Evolutionary conservation across 2,113 vertebrate species (phyloP).

Genomic region (Mobula birostris): DNA sequence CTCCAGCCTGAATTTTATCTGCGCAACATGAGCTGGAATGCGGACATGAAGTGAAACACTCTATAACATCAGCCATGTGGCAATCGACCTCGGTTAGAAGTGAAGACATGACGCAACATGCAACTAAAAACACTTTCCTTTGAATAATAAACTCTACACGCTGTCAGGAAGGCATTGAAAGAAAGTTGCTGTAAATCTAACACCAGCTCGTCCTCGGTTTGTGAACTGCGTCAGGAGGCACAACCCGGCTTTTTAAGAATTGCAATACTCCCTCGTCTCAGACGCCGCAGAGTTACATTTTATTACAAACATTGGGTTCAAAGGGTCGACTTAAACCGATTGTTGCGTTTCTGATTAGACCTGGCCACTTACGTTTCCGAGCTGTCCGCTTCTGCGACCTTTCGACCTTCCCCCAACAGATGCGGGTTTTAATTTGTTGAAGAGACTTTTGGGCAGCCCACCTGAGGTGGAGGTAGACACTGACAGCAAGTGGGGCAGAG

Average conservation of each 20-base stretch:
- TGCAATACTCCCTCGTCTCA: not conserved
- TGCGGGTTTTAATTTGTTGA: not conserved
- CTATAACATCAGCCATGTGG: conserved; percentile 47
- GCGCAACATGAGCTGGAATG: conserved; percentile 76
- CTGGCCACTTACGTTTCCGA: not conserved
- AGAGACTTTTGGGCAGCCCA: too few species aligned
- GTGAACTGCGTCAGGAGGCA: not conserved
- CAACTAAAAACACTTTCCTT: too few species aligned
- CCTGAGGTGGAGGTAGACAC: not conserved
- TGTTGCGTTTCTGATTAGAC: not conserved
- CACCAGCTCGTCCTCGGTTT: not conserved
- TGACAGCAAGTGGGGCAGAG: not conserved
- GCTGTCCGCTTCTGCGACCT: not conserved
- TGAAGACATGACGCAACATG: not conserved
- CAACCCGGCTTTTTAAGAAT: not conserved
- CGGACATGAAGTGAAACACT: conserved; percentile 59
- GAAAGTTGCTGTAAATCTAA: not conserved
- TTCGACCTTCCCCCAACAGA: not conserved
- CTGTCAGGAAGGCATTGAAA: not conserved
- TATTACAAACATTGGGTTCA: not conserved
- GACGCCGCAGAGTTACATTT: not conserved
- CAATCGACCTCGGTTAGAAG: conserved; percentile 43
- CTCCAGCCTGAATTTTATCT: conserved; percentile 71
- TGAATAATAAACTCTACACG: too few species aligned
- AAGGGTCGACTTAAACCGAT: not conserved